Evolutionary conservation across 2,888 invertebrate genomes (phyloP).

Genomic region (Athripsodes cinereus): DNA sequence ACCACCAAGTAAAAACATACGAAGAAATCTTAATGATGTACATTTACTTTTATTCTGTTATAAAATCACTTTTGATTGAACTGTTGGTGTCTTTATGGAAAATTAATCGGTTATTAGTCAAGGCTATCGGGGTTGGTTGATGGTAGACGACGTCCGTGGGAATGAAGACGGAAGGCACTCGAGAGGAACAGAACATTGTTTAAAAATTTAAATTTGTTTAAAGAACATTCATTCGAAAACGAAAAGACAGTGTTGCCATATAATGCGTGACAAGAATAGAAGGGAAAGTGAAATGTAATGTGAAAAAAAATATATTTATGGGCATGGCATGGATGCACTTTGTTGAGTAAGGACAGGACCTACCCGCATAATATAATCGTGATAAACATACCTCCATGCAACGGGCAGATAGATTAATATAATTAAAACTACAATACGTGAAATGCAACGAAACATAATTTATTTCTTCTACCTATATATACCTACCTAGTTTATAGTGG

Average conservation of each 20-base stretch:
- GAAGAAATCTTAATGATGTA: background rate
- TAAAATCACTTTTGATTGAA: background rate
- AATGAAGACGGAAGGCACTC: slow-evolving; percentile 10
- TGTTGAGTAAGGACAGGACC: background rate
- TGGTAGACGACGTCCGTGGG: slow-evolving; percentile 10
- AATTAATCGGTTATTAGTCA: slow-evolving; percentile 6
- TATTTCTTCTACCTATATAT: too few relatives aligned
- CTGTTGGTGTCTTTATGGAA: background rate
- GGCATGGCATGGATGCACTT: background rate
- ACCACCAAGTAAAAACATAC: slow-evolving; percentile 6
- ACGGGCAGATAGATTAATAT: too few relatives aligned
- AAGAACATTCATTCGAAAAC: slow-evolving; percentile 5
- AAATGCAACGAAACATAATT: too few relatives aligned
- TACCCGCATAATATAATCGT: background rate
- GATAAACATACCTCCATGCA: too few relatives aligned
- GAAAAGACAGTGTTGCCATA: background rate
- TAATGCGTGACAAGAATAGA: slow-evolving; percentile 1
- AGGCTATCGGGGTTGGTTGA: slow-evolving; percentile 12
- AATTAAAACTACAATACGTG: too few relatives aligned
- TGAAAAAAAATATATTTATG: background rate
- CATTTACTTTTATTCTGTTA: background rate
- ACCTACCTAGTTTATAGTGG: too few relatives aligned
- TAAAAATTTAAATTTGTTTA: background rate
- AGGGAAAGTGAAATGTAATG: slow-evolving; percentile 6
- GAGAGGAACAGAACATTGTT: slow-evolving; percentile 9